These are phyloP conservation scores for Pilophorus perplexus DNA, from an alignment of 2,888 invertebrate genomes.

Conservation along the genomic window DNA sequence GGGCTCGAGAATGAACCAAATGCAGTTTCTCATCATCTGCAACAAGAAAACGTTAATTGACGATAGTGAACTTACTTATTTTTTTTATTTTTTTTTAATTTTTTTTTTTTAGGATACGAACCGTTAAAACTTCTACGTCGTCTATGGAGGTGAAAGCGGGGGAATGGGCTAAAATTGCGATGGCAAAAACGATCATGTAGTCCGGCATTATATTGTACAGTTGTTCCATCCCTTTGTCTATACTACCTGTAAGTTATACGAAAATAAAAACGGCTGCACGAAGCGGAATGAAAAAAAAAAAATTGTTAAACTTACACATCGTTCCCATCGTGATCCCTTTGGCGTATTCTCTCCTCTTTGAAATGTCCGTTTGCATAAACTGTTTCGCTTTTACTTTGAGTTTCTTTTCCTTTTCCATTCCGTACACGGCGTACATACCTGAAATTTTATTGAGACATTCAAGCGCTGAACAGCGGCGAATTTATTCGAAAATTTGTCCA, in stretches of 20 bases:
- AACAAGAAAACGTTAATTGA: constrained; percentile 69
- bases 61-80: too few relatives aligned
- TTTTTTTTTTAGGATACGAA: too few relatives aligned
- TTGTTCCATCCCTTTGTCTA: constrained; percentile 71
- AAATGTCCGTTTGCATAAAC: constrained; percentile 84
- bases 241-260: constrained; percentile 52
- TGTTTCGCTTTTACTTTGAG: constrained; percentile 67
- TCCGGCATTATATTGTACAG: constrained; percentile 85
- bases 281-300: constrained; percentile 11
- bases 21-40: constrained; percentile 76
- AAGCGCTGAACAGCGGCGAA: too few relatives aligned
- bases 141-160: constrained; percentile 73
- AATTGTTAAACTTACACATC: constrained; percentile 31
- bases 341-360: constrained; percentile 84
- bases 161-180: constrained; percentile 92
- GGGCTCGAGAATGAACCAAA: constrained; percentile 94
- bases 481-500: too few relatives aligned
- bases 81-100: too few relatives aligned
- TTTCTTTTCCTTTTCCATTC: constrained; percentile 81
- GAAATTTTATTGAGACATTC: not conserved
- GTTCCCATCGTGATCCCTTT: constrained; percentile 75
- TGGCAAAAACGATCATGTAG: constrained; percentile 95
- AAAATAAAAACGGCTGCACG: not conserved
- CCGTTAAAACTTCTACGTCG: constrained; percentile 57
- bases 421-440: constrained; percentile 83